Evolutionary conservation across 2,113 vertebrate species (phyloP), one percentile per base, ranked within the genome.

Genomic region (Tupaia tana): DNA sequence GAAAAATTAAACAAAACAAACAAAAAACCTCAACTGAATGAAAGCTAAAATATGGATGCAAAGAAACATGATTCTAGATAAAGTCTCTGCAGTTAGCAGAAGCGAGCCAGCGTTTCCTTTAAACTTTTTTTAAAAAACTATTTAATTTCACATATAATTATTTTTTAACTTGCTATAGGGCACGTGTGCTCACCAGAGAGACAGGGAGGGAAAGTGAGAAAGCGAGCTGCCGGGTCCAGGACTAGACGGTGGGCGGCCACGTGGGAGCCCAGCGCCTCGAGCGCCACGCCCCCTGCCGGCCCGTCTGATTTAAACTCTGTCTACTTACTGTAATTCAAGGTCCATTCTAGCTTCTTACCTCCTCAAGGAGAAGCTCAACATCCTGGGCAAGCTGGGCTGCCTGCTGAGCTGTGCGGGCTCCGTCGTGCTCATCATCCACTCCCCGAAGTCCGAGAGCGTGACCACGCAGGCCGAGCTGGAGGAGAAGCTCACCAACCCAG

Each of bases 381-480:
- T 99, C 96, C 98, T 99, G 98, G 99, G 99, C 80, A 99, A 99
- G 97, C 98, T 99, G 59, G 99, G 99, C 69, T 99, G 99, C 97
- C 97, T 99, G 43, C 97, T 99, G 75, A 99, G 99, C 96, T 99
- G 99, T 69, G 99, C 99, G 29, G 99, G 99, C 11, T 99, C 99
- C 22, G 98, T 99, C 18, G 98, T 99, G 96, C 99, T 99, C n/a
- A 99, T 99, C 89, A 98, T 99, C 93, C 99, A 99, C 86, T 99
- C 99, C 34, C 99, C 99, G 0, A 99, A 99, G 96, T 99, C 99
- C 0, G 99, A 99, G 95, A 98, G 98, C 54, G 98, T 99, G 77
- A 99, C 99, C 0, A 99, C 99, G 2, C 99, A 99, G 89, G 98
- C 98, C 25, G 99, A 99, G 95, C 98, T 99, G 61, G 99, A 99